Conservation (phyloP, 2,797 vertebrate species). For the Acrocephalus scirpaceus region DNA sequence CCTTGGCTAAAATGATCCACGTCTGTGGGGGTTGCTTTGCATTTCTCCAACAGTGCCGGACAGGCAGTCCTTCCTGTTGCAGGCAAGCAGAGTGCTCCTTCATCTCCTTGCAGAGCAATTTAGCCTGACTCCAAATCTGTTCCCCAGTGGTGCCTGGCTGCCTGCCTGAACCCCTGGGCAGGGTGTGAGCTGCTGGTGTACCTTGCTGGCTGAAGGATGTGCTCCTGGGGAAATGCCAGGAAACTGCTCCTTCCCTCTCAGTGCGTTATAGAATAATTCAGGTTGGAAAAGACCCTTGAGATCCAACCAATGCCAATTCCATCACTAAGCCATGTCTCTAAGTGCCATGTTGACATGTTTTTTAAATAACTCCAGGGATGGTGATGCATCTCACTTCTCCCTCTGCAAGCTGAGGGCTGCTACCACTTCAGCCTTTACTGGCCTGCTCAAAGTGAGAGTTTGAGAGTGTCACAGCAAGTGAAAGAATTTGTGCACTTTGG, state of each 20-base stretch:
- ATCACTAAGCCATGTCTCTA: background rate
- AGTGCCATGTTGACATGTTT: rapidly evolving
- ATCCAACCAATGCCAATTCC: background rate
- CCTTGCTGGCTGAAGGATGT: background rate
- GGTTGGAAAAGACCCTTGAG: background rate
- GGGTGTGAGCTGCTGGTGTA: background rate
- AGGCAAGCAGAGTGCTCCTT: background rate
- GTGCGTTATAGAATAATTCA: background rate
- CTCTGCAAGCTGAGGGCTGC: background rate
- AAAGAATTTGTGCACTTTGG: background rate
- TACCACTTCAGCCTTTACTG: background rate
- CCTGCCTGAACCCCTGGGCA: background rate
- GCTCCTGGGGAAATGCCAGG: background rate
- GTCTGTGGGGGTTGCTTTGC: background rate
- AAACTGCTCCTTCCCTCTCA: background rate
- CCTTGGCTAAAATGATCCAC: background rate
- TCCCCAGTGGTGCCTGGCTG: background rate
- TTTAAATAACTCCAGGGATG: background rate
- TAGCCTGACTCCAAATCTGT: background rate
- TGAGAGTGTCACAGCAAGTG: background rate
- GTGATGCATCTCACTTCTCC: background rate
- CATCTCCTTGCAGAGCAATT: background rate
- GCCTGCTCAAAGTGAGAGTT: background rate
- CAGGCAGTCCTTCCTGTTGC: background rate
- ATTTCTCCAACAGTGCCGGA: background rate